phyloP scores from a whole-genome alignment of 2,113 vertebrate genomes.

The Microcebus jonahi region DNA sequence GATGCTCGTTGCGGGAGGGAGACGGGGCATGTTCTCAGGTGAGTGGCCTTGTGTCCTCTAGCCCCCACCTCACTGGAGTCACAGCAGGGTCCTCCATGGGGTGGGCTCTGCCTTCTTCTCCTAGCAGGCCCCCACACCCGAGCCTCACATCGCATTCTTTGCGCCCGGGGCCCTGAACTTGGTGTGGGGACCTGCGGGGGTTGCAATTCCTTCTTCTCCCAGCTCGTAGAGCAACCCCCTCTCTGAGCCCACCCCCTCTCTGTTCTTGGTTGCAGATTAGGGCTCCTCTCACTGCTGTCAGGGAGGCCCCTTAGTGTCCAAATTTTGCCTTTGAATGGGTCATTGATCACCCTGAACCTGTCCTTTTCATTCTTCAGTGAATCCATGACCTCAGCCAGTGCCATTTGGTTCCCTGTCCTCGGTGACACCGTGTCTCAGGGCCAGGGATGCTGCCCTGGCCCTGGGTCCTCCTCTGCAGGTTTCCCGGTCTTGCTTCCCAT shows the following conservation, averaged over 20 bases:
- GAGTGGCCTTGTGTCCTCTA: too few species aligned
- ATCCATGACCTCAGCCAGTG: background rate
- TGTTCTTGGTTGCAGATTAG: background rate
- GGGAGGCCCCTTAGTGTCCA: background rate
- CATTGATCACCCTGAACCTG: too few species aligned
- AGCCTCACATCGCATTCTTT: background rate
- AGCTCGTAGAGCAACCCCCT: too few species aligned
- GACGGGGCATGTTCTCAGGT: background rate
- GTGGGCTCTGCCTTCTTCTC: background rate
- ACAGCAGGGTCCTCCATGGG: fast-evolving
- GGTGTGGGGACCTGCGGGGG: background rate
- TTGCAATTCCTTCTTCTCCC: background rate
- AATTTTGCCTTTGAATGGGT: background rate
- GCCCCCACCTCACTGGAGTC: background rate
- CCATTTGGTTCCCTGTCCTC: background rate
- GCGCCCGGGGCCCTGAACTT: background rate
- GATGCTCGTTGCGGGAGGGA: background rate
- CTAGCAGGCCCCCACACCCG: background rate
- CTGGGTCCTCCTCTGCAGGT: background rate
- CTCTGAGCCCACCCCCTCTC: background rate
- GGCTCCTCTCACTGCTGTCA: background rate
- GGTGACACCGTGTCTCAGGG: background rate
- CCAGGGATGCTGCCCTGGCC: background rate
- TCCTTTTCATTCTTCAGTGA: background rate
- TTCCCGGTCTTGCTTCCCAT: background rate